These are phyloP conservation scores for Microcebus jonahi DNA, from an alignment of 2,113 vertebrate genomes.

Conservation along the genomic window DNA sequence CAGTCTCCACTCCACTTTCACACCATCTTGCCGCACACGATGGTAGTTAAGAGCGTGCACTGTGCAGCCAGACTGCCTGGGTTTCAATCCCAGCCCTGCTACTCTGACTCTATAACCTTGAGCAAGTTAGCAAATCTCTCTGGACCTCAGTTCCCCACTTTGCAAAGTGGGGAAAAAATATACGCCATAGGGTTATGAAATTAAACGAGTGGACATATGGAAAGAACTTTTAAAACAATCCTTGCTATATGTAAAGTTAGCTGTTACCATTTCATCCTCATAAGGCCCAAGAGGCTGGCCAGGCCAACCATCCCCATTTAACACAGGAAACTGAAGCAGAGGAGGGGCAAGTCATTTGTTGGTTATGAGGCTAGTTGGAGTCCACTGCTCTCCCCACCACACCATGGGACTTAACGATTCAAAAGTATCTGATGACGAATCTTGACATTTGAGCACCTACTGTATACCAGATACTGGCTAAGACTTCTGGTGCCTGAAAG, in stretches of 20 bases:
- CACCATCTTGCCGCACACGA: rapidly evolving
- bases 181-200: background rate
- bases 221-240: background rate
- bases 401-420: background rate
- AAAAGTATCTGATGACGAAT: background rate
- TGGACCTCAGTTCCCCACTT: background rate
- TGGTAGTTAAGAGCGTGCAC: rapidly evolving
- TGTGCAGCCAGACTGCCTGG: background rate
- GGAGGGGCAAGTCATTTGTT: background rate
- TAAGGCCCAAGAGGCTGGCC: background rate
- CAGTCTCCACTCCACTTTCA: background rate
- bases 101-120: background rate
- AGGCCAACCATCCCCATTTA: background rate
- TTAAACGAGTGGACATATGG: background rate
- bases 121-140: background rate
- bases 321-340: background rate
- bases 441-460: background rate
- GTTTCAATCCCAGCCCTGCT: background rate
- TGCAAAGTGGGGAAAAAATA: background rate
- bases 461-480: background rate
- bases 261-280: background rate
- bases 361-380: background rate
- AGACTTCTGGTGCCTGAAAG: background rate
- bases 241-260: background rate
- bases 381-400: background rate